Evolutionary conservation across 1,140 invertebrate species (phyloP).

Genomic region (Latrodectus geometricus): DNA sequence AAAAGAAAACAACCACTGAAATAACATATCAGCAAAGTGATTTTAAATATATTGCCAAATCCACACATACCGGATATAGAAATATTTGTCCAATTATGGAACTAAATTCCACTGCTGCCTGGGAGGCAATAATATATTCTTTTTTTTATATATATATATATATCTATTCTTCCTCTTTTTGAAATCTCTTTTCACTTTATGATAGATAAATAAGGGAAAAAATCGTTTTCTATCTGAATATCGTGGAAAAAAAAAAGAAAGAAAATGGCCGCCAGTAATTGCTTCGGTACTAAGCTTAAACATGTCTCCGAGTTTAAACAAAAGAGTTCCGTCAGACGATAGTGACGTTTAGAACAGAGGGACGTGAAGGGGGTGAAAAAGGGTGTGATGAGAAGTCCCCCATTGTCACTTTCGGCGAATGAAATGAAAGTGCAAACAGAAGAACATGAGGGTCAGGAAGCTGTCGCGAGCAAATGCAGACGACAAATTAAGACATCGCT

Average conservation of each 20-base stretch:
- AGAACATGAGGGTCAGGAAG: conserved; percentile 5
- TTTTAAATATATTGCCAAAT: too few species aligned
- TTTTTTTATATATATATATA: too few species aligned
- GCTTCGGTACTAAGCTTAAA: neutral
- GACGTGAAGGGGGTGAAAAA: neutral
- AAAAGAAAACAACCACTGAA: too few species aligned
- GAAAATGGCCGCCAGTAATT: neutral
- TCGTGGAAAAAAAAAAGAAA: neutral
- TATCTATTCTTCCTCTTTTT: neutral
- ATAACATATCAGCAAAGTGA: too few species aligned
- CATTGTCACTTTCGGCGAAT: conserved; percentile 17
- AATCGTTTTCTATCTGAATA: conserved; percentile 2
- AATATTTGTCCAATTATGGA: neutral
- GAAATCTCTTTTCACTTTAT: neutral
- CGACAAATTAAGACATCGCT: conserved; percentile 38
- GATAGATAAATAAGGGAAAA: neutral
- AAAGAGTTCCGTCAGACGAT: conserved; percentile 19
- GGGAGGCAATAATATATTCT: neutral
- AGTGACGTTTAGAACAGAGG: neutral
- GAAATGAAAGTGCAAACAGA: conserved; percentile 39
- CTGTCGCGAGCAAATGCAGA: conserved; percentile 28
- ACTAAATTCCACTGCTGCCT: neutral
- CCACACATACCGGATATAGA: neutral
- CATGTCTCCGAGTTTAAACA: conserved; percentile 11
- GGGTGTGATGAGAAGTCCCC: neutral